These are phyloP conservation scores for Brienomyrus longianalis DNA, from an alignment of 2,113 vertebrate genomes.

Conservation along the genomic window DNA sequence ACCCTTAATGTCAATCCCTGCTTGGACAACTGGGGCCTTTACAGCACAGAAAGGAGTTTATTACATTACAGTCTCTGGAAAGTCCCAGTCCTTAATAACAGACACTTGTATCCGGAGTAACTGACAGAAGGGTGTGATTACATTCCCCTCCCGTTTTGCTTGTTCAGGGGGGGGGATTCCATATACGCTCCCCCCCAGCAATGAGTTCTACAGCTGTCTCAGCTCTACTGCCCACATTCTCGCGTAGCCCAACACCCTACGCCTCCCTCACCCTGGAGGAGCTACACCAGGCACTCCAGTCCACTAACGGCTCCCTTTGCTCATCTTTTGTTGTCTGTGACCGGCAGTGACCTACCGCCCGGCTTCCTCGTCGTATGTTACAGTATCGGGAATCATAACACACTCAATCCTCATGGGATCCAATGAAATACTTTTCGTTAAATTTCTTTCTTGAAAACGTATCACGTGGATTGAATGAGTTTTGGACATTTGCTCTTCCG, in stretches of 20 bases:
- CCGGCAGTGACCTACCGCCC: too few relatives aligned
- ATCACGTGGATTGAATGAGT: neutral
- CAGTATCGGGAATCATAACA: too few relatives aligned
- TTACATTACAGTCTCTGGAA: neutral
- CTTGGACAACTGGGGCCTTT: neutral
- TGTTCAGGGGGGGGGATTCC: neutral
- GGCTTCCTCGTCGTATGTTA: too few relatives aligned
- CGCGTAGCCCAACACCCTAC: neutral
- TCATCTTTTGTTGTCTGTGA: too few relatives aligned
- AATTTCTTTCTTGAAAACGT: neutral
- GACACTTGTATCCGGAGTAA: slow-evolving; percentile 26
- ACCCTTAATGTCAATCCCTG: neutral
- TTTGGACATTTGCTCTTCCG: neutral
- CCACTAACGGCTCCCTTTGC: too few relatives aligned
- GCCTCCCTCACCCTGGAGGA: neutral
- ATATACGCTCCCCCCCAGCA: neutral
- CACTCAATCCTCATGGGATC: too few relatives aligned
- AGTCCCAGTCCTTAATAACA: neutral
- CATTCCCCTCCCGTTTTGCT: slow-evolving; percentile 27
- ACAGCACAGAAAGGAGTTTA: neutral
- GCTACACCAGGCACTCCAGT: too few relatives aligned
- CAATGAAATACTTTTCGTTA: too few relatives aligned
- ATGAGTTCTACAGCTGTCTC: neutral
- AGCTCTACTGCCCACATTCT: neutral
- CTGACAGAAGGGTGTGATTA: slow-evolving; percentile 38